Evolutionary conservation across 2,797 vertebrate species (phyloP), one percentile per base, ranked within the genome.

Genomic region (Decapterus maruadsi): DNA sequence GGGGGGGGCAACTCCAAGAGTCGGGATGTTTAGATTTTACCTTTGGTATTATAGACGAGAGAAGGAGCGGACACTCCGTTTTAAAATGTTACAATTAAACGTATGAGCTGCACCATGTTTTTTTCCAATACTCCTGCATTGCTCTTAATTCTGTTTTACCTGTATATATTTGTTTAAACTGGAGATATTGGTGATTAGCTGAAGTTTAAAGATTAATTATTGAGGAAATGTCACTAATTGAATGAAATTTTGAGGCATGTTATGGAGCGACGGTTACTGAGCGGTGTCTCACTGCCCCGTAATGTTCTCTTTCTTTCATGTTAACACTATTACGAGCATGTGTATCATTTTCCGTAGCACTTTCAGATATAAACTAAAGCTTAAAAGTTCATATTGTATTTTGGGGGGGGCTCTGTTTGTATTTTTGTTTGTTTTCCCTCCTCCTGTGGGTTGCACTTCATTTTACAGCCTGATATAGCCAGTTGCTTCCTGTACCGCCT

Each of bases 221-320:
- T 56, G 53, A 63, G 0, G 3, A 74, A 59, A 43, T 76, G 50
- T 57, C 31, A 55, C 43, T 34, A 46, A 75, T 53, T 62, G 0
- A 2, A 29, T 8, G 13, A 48, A 64, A 46, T 53, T 71, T 29
- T 22, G 51, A 42, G 31, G 29, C 14, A 50, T 53, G 45, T 26
- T 56, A 14, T 45, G 10, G 58, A 54, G 22, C 16, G 16, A n/a
- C 11, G 57, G 66, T 65, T 64, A 38, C 54, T 20, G 36, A 69
- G 38, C 45, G 57, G 60, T 58, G 43, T 56, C 86, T 91, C 87
- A 83, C 85, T 88, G 46, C 65, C 86, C 82, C 81, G 74, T 57
- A 20, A 53, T 77, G 53, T 64, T 63, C 57, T 56, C 78, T 63
- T 42, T 22, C 13, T 78, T 66, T 73, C 26, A 70, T 81, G 70